Evolutionary conservation across 2,888 invertebrate genomes (phyloP).

Genomic region (Ditylenchus weischeri): DNA sequence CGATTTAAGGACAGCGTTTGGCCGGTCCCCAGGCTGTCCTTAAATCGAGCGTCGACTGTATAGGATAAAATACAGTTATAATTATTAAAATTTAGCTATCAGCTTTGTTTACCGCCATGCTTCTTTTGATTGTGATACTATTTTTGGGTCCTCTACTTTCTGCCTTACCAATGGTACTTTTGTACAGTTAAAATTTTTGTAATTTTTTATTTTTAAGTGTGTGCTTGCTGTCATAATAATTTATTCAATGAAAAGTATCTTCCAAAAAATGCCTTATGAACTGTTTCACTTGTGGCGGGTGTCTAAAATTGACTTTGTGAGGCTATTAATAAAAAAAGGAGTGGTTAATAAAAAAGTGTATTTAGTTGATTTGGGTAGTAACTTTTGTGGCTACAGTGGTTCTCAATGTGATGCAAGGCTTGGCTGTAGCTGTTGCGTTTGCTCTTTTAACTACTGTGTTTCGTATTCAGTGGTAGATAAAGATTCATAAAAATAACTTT

Average conservation of each 20-base stretch:
- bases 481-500: background rate
- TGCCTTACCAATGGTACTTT: constrained; percentile 71
- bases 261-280: constrained; percentile 55
- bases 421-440: constrained; percentile 72
- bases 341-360: background rate
- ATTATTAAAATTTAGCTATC: constrained; percentile 68
- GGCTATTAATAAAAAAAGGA: constrained; percentile 29
- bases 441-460: constrained; percentile 74
- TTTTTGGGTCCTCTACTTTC: constrained; percentile 79
- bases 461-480: constrained; percentile 62
- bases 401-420: constrained; percentile 77
- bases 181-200: background rate
- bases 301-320: constrained; percentile 60
- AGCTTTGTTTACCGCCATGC: constrained; percentile 63
- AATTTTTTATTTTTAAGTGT: constrained; percentile 64
- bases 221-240: constrained; percentile 78
- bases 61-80: too few species aligned
- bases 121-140: constrained; percentile 76
- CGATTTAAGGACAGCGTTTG: too few species aligned
- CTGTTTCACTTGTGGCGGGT: constrained; percentile 48
- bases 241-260: constrained; percentile 68
- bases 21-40: too few species aligned
- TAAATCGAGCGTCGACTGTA: too few species aligned
- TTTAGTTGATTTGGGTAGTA: constrained; percentile 70
- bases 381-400: constrained; percentile 75